A percentile compares a stretch with the other conserved stretches of the same genome.
Evolutionary conservation across 2,888 invertebrate species (phyloP).

Genomic region (Chrysomela aeneicollis): DNA sequence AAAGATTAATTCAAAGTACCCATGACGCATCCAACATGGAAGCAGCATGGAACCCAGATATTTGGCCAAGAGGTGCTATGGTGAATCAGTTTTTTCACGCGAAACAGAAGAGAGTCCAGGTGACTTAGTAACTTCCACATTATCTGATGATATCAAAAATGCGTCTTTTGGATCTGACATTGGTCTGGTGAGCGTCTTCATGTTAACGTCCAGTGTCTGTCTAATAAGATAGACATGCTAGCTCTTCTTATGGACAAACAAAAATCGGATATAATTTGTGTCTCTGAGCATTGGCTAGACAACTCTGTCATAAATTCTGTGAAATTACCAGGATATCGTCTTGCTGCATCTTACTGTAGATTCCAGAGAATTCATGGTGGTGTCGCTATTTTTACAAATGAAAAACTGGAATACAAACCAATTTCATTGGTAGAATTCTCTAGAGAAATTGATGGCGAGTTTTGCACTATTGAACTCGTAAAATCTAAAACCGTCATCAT

Average conservation of each 20-base stretch:
- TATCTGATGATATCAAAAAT: background rate
- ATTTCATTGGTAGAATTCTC: background rate
- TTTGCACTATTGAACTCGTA: constrained; percentile 10
- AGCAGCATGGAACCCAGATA: constrained; percentile 5
- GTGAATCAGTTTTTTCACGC: constrained; percentile 3
- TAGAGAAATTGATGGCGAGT: background rate
- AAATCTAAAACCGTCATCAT: too few species aligned
- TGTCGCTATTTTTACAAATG: background rate
- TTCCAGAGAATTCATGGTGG: background rate
- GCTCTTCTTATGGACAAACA: background rate
- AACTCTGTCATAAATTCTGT: background rate
- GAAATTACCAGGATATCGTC: background rate
- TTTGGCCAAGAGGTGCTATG: constrained; percentile 8
- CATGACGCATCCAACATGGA: background rate
- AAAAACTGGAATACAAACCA: background rate
- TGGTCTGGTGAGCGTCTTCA: background rate
- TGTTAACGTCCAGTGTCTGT: constrained; percentile 5
- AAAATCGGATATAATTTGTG: background rate
- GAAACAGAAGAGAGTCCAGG: background rate
- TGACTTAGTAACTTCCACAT: background rate
- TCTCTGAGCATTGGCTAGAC: constrained; percentile 6
- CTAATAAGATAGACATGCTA: background rate
- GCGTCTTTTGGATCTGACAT: background rate
- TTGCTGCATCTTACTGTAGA: background rate
- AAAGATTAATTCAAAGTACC: constrained; percentile 1